A percentile compares a stretch with the other conserved stretches of the same genome.
Evolutionary conservation across 2,797 vertebrate genomes (phyloP).

Genomic region (Muraenolepis orangiensis): DNA sequence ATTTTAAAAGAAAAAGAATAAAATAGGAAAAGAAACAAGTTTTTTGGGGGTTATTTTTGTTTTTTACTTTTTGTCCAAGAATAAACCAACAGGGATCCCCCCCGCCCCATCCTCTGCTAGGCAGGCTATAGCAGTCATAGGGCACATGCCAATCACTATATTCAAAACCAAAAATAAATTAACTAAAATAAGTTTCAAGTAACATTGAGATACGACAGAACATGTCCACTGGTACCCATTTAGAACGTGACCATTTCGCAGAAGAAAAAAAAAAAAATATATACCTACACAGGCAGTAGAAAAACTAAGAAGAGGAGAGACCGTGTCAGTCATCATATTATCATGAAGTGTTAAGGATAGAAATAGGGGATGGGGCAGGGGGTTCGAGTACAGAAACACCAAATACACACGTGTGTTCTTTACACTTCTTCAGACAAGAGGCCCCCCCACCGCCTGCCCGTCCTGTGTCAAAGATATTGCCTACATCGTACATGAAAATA

Average conservation of each 20-base stretch:
- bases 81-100: conserved; percentile 42
- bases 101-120: conserved; percentile 71
- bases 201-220: conserved; percentile 97
- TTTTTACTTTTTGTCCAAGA: conserved; percentile 40
- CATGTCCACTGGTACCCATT: conserved; percentile 92
- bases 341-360: conserved; percentile 73
- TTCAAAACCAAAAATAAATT: conserved; percentile 73
- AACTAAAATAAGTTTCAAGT: conserved; percentile 94
- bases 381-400: conserved; percentile 78
- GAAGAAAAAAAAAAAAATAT: conserved; percentile 55
- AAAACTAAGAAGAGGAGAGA: conserved; percentile 87
- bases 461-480: conserved; percentile 78
- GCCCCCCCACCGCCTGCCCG: conserved; percentile 44
- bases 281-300: conserved; percentile 86
- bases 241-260: conserved; percentile 91
- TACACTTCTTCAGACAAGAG: conserved; percentile 72
- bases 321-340: conserved; percentile 82
- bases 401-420: conserved; percentile 47
- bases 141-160: conserved; percentile 96
- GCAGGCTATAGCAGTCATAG: conserved; percentile 92
- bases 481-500: conserved; percentile 73
- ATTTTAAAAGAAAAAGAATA: conserved; percentile 73
- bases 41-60: conserved; percentile 32
- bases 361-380: conserved; percentile 66
- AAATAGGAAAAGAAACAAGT: conserved; percentile 76